Base-by-base conservation (phyloP, 1,140 invertebrate species). In the Cotesia chilonis region DNA sequence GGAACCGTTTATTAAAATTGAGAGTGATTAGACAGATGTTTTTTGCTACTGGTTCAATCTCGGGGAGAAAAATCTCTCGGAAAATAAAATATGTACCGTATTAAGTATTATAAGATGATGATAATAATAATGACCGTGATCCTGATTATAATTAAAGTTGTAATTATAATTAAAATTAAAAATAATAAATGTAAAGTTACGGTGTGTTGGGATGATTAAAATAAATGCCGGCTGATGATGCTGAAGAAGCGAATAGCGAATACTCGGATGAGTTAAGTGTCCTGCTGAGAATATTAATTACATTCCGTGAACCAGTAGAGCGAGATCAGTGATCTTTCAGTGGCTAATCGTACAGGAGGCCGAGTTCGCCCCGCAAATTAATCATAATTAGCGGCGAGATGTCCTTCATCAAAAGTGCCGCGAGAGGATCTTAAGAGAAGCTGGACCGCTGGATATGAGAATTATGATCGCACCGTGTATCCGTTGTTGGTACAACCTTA, bases 221-320 rank as follows among this genome's bases (percentile, higher is more conserved):
- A 14, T 55, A 55, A 55, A 55, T 55, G 12, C n/a, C 3, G 1
- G 12, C 54, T 55, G 54, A 14, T 55, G 54, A 14, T 14, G 54
- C n/a, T 55, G 1, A 14, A 47, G 41, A 47, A 47, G 41, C 41
- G 41, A 64, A 38, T 37, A 71, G 41, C 41, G 41, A 64, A 38
- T 37, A 71, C 47, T 64, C 63, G 47, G n/a, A 59, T 12, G 28
- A 28, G 28, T 28, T 28, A 28, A 47, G 41, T 41, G 64, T 75
- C 75, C 75, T 61, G 75, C 75, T 76, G 75, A 60, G 75, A 76
- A 74, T 76, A 76, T 76, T 76, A 76, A 76, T 76, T 76, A 76
- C 75, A 35, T 69, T 69, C 4, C 17, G 12, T 6, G 9, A 6
- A 37, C 4, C 9, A 35, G 28, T 9, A 38, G 17, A 37, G 4